Base-by-base conservation (phyloP, 2,888 invertebrate genomes). In the Heliconius erato region DNA sequence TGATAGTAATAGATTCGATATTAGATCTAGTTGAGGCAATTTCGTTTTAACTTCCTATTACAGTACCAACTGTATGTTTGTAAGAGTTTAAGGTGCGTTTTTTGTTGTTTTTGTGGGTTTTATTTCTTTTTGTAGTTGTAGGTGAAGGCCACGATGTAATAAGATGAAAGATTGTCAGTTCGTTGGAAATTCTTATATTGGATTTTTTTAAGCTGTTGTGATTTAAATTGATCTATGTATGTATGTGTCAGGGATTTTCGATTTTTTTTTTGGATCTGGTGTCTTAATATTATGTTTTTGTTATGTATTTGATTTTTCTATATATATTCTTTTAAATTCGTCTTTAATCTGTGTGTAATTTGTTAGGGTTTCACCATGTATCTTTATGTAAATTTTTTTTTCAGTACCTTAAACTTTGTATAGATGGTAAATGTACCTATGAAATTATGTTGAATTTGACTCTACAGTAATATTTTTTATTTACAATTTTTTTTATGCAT, bases 121-220 rank as follows among this genome's bases (percentile, higher is more conserved):
- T 9, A 2, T 54, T 54, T 54, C 23, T 23, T 28, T 65, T 63
- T 65, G 26, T 32, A 28, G 2, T 40, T 77, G 76, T 81, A 81
- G 76, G 77, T 81, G 80, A 80, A 80, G 80, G 80, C 80, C 80
- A 35, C 49, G n/a, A 54, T 54, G 49, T 79, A 68, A 54, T 49
- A n/a, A 49, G 49, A 79, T 79, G 79, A 28, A 79, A 28, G 49
- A 68, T 67, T 63, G 4, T 67, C 28, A 2, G 28, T 28, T 7
- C 7, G 67, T 19, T 67, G 28, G 28, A 7, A 32, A 68, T 32
- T 49, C 19, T 23, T 49, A n/a, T 79, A 49, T 49, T 59, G 7
- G 0, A 11, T 74, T 74, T 67, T 67, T 67, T 67, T 14, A 32
- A 67, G 67, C 16, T 28, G 67, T 16, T 16, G 1, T 16, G 19